Percentiles rank a stretch among this genome's conserved stretches.
phyloP scores from a whole-genome alignment of 2,797 vertebrate genomes.

The Gambusia yucatana region DNA sequence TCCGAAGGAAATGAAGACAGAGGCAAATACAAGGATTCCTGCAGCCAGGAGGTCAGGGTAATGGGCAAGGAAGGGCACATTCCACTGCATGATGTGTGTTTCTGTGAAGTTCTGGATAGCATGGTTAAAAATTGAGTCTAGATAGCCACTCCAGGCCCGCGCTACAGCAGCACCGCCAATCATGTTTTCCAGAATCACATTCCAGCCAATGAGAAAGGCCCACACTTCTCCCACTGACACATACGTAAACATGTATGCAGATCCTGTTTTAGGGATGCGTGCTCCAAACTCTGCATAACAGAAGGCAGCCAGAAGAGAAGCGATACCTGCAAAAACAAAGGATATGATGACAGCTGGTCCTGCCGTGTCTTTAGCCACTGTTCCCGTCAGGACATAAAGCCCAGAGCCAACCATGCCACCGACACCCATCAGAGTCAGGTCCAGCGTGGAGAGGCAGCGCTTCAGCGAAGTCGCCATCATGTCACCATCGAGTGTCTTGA shows the following conservation, averaged over 20 bases:
- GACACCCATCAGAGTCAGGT: slow-evolving; percentile 91
- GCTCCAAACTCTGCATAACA: slow-evolving; percentile 97
- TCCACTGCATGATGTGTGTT: slow-evolving; percentile 88
- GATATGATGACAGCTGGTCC: slow-evolving; percentile 92
- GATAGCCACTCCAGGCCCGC: slow-evolving; percentile 95
- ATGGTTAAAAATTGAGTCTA: slow-evolving; percentile 95
- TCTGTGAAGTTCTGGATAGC: slow-evolving; percentile 93
- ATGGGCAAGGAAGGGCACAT: slow-evolving; percentile 89
- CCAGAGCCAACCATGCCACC: slow-evolving; percentile 97
- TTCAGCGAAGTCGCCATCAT: slow-evolving; percentile 93
- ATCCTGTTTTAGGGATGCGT: slow-evolving; percentile 93
- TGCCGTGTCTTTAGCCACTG: slow-evolving; percentile 90
- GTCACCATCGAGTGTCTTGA: slow-evolving; percentile 92
- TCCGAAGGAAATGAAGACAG: slow-evolving; percentile 92
- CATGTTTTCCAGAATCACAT: slow-evolving; percentile 95
- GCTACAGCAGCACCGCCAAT: slow-evolving; percentile 93
- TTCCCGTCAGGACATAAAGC: slow-evolving; percentile 94
- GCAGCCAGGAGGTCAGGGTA: slow-evolving; percentile 93
- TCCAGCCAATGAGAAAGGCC: slow-evolving; percentile 99
- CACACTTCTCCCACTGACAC: slow-evolving; percentile 95
- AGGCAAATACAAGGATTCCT: slow-evolving; percentile 87
- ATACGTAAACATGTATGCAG: slow-evolving; percentile 98
- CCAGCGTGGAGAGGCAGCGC: slow-evolving; percentile 91
- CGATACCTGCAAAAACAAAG: slow-evolving; percentile 89
- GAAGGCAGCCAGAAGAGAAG: slow-evolving; percentile 92